Base-by-base conservation (phyloP, 1,140 invertebrate species). In the Triops longicaudatus region DNA sequence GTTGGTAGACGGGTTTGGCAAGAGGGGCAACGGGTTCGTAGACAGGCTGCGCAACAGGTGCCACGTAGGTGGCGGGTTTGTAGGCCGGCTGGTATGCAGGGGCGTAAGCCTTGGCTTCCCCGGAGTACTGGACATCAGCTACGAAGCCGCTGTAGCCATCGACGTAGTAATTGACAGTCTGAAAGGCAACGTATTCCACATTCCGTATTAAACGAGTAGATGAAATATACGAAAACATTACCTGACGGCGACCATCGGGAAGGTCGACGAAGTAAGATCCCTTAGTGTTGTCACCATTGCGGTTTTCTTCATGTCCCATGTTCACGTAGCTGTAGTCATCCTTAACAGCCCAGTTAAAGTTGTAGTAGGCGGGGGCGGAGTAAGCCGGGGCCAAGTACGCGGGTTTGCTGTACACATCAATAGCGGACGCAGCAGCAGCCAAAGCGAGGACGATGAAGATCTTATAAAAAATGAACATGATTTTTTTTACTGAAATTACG, bases 201-300 rank as follows among this genome's bases (percentile, higher is more conserved):
- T 11, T 44, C 10, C 1, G 17, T n/a, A 44, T 44, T 11, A 17
- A 11, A 10, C 43, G 17, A 44, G 17, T 44, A 9, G n/a, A 73
- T 9, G n/a, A n/a, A 14, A 9, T 1, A n/a, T n/a, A n/a, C n/a
- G n/a, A 26, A 73, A 27, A 73, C 91, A 80, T 92, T 50, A 63
- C 43, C 76, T 82, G 81, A 14, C 76, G 63, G n/a, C 81, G 79
- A 72, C 81, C 81, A 44, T 82, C 81, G 22, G 81, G 81, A 22
- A 82, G 78, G 22, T 78, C 74, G 22, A 82, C 81, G 74, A 78
- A 79, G 78, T 82, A 82, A n/a, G 73, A 75, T 12, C 81, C 81
- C 41, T 44, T 77, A 26, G 81, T 81, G 44, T 76, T 31, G 41
- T 76, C 73, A 1, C 80, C 81, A 72, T 82, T 76, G 43, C 81